Base-by-base conservation (phyloP, 2,113 vertebrate species). In the Crotophaga sulcirostris region DNA sequence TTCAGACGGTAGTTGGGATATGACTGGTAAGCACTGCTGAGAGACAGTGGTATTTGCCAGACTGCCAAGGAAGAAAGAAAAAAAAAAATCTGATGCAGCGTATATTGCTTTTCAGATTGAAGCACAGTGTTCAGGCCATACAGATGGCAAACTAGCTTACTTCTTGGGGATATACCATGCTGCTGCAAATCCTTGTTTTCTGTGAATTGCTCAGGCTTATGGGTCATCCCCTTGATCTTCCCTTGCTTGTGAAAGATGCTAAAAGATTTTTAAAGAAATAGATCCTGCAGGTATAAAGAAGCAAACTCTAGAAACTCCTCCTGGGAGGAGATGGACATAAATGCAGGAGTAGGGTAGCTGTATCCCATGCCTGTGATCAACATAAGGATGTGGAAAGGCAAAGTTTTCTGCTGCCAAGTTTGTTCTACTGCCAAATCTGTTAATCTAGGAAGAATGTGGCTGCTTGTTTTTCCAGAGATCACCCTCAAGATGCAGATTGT, bases 111-210 rank as follows among this genome's bases (percentile, higher is more conserved):
- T 93, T 86, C 3, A 4, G 33, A 77, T 51, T 86, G 86, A 74
- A 86, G 54, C 31, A 66, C 25, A 42, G 33, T 13, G 29, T 70
- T 88, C 38, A 51, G 79, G 67, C 47, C 55, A 52, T 74, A 36
- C 68, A 59, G 84, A 84, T 74, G 76, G 64, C 76, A 83, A 94
- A 94, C 51, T 77, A 69, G 42, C 85, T 81, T 92, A 40, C 52
- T 82, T 75, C 31, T 60, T 51, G 34, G 58, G 77, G 66, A 44
- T 66, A 16, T 45, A 40, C 54, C 45, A 24, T 31, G 58, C 54
- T 72, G 44, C 40, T 94, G 51, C 31, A 45, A 81, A 70, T 33
- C 29, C 31, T 51, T 0, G 0, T 55, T 66, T 93, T 80, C 66
- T 86, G 67, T 81, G 64, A 87, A 66, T 51, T 93, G 68, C 72